Conservation (phyloP, 1,140 invertebrate species). For the Ridgeia piscesae region DNA sequence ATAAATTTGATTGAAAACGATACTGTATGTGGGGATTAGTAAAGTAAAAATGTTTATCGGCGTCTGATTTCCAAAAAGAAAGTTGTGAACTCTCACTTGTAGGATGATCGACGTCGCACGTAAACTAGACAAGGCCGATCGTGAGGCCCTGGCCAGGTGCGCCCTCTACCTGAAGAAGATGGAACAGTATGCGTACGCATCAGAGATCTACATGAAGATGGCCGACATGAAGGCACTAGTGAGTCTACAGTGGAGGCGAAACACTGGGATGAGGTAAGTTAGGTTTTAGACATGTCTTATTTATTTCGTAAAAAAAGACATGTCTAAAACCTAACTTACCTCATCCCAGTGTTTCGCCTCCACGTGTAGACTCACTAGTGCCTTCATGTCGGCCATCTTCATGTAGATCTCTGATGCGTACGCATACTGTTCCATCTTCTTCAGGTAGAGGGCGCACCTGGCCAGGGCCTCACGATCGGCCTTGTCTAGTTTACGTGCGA, state of each 20-base stretch:
- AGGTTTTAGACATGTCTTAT: no score
- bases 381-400: conserved; percentile 74
- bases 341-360: conserved; percentile 90
- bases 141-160: conserved; percentile 71
- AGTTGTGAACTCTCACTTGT: conserved; percentile 18
- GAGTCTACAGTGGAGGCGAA: conserved; percentile 81
- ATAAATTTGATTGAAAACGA: background rate
- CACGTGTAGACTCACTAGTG: conserved; percentile 80
- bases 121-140: conserved; percentile 81
- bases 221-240: conserved; percentile 77
- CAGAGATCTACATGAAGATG: conserved; percentile 77
- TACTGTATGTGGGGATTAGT: background rate
- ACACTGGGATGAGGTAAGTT: conserved; percentile 83
- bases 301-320: no score
- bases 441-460: conserved; percentile 75
- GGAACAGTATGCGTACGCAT: conserved; percentile 73
- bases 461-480: conserved; percentile 74
- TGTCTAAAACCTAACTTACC: no score
- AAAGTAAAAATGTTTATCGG: background rate
- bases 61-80: background rate
- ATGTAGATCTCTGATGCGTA: conserved; percentile 81
- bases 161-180: conserved; percentile 75
- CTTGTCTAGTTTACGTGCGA: conserved; percentile 82
- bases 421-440: conserved; percentile 70
- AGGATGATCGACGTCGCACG: conserved; percentile 83